Evolutionary conservation across 1,140 invertebrate genomes (phyloP).

Genomic region (Panulirus ornatus): DNA sequence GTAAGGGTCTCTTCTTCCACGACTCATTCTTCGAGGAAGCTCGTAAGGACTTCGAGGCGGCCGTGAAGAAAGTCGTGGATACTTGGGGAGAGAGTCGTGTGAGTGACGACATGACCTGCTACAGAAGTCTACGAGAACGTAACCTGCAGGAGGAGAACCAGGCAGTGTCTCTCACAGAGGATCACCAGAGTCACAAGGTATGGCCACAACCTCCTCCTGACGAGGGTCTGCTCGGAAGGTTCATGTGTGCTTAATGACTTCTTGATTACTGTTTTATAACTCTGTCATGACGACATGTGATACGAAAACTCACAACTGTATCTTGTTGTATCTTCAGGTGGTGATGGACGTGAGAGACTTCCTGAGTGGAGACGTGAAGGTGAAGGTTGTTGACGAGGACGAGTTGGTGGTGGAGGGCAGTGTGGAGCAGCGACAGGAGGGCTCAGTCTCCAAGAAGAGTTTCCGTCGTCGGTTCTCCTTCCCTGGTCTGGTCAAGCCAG

Average conservation of each 20-base stretch:
- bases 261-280: no score
- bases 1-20: conserved; percentile 48
- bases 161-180: conserved; percentile 51
- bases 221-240: no score
- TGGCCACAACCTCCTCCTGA: not conserved
- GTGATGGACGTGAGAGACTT: conserved; percentile 59
- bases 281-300: no score
- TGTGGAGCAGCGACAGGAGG: conserved; percentile 43
- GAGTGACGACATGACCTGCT: conserved; percentile 8
- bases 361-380: conserved; percentile 35
- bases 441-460: conserved; percentile 38
- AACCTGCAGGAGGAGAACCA: conserved; percentile 65
- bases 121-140: conserved; percentile 51
- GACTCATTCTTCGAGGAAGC: conserved; percentile 46
- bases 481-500: conserved; percentile 41
- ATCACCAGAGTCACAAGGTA: conserved; percentile 59
- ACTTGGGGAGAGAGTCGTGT: not conserved
- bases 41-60: conserved; percentile 45
- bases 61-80: conserved; percentile 39
- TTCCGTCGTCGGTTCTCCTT: conserved; percentile 34
- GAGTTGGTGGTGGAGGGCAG: conserved; percentile 59
- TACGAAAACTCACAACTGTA: no score
- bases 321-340: conserved; percentile 19
- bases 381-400: conserved; percentile 58
- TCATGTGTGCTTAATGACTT: no score